phyloP scores from a whole-genome alignment of 2,797 vertebrate genomes.

The Amphiprion clarkii region DNA sequence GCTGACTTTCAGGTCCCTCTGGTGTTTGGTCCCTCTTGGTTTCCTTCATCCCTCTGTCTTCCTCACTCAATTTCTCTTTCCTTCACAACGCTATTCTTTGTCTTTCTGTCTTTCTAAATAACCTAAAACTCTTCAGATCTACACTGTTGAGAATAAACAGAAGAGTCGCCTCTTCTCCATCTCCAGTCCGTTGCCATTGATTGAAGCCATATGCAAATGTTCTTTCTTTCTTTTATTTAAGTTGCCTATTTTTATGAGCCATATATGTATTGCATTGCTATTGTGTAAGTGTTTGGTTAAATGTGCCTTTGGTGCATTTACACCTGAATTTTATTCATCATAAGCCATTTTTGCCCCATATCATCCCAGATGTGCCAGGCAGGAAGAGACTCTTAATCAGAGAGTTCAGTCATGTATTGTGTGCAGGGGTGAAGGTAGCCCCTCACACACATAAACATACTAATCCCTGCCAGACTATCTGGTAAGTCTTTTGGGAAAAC shows the following conservation, averaged over 20 bases:
- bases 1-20: constrained; percentile 17
- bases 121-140: neutral
- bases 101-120: neutral
- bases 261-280: neutral
- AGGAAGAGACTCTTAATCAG: constrained; percentile 13
- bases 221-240: too few species aligned
- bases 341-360: neutral
- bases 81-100: neutral
- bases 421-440: constrained; percentile 39
- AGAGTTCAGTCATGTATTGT: constrained; percentile 44
- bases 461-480: constrained; percentile 65
- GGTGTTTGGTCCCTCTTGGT: constrained; percentile 11
- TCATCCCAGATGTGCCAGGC: constrained; percentile 13
- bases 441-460: constrained; percentile 42
- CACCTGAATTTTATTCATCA: neutral
- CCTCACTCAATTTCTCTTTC: constrained; percentile 22
- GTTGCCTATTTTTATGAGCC: neutral
- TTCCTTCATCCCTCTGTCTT: constrained; percentile 16
- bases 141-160: neutral
- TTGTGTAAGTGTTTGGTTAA: neutral
- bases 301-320: neutral
- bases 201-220: neutral
- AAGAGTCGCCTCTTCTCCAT: neutral
- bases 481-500: constrained; percentile 60
- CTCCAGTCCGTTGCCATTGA: neutral